phyloP scores from a whole-genome alignment of 2,888 invertebrate genomes.

The Laothoe populi region DNA sequence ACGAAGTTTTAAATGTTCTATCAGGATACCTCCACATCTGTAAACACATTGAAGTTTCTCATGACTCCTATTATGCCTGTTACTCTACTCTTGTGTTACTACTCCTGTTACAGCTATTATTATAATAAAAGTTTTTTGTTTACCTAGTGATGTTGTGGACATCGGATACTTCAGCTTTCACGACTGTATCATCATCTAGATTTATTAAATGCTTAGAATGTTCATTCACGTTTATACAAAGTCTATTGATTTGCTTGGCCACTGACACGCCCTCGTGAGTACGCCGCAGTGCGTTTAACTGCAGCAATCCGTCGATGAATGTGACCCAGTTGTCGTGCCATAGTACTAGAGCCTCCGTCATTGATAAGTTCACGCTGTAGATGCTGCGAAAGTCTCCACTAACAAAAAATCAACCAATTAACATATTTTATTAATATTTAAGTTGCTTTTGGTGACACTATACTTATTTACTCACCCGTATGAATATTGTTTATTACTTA shows the following conservation, averaged over 20 bases:
- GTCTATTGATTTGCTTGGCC: constrained; percentile 74
- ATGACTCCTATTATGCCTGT: too few relatives aligned
- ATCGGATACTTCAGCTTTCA: constrained; percentile 25
- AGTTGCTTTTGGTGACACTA: neutral
- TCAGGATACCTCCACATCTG: constrained; percentile 37
- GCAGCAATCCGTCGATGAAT: constrained; percentile 92
- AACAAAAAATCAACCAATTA: neutral
- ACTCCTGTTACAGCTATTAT: neutral
- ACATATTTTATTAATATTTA: neutral
- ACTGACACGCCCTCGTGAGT: constrained; percentile 85
- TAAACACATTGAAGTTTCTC: constrained; percentile 29
- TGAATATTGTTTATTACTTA: constrained; percentile 48
- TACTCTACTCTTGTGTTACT: neutral
- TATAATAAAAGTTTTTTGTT: neutral
- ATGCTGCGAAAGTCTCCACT: constrained; percentile 28
- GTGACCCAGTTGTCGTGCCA: constrained; percentile 88
- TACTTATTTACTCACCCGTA: constrained; percentile 48
- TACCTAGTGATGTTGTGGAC: constrained; percentile 30
- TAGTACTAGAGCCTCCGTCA: constrained; percentile 19
- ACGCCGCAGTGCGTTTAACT: constrained; percentile 87
- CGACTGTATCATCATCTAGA: neutral
- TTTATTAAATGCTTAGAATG: constrained; percentile 19
- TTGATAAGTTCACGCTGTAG: neutral
- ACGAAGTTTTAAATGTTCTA: constrained; percentile 32
- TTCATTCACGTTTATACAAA: constrained; percentile 42